Evolutionary conservation across 2,797 vertebrate species (phyloP), one percentile per base, ranked within the genome.

Genomic region (Phalanger gymnotis): DNA sequence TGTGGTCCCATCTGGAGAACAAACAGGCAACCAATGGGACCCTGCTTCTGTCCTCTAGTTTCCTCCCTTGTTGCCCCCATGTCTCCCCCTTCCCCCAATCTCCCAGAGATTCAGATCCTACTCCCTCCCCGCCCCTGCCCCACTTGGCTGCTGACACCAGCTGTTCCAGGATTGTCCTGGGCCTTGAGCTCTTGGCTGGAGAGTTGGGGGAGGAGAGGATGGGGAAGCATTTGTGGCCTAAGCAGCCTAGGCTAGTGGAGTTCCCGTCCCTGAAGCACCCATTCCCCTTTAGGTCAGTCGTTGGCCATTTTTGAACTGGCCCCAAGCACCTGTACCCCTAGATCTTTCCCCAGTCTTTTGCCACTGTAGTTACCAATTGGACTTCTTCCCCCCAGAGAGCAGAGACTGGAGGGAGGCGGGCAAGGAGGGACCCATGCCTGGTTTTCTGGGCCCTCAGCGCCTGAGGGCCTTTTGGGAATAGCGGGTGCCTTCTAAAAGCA

Each of bases 271-370:
- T 91, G 92, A 91, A 89, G 25, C 57, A 61, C 91, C 96, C n/a
- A 53, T 52, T 96, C 87, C 16, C 90, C 31, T 90, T 61, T 66
- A 51, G 94, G 94, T 92, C 51, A 95, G 55, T 90, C 56, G 58
- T 73, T 95, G 90, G 53, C 94, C 93, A 54, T 97, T 96, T 96
- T 94, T 95, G 93, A 91, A 95, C 94, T 91, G 92, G 66, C 55
- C 94, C 93, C 54, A 30, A 92, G 91, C 95, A 34, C n/a, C 19
- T 47, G 7, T 5, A n/a, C n/a, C 61, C 30, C 16, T n/a, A 6
- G 34, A 31, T 73, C n/a, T 81, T 81, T 22, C 19, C 66, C 22
- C 19, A 81, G 19, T 81, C n/a, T 47, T 47, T 25, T 47, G n/a
- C 10, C n/a, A 40, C n/a, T 30, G 22, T 73, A 22, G 16, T 73